Evolutionary conservation across 2,888 invertebrate genomes (phyloP), one percentile per base, ranked within the genome.

Genomic region (Trichogramma evanescens): DNA sequence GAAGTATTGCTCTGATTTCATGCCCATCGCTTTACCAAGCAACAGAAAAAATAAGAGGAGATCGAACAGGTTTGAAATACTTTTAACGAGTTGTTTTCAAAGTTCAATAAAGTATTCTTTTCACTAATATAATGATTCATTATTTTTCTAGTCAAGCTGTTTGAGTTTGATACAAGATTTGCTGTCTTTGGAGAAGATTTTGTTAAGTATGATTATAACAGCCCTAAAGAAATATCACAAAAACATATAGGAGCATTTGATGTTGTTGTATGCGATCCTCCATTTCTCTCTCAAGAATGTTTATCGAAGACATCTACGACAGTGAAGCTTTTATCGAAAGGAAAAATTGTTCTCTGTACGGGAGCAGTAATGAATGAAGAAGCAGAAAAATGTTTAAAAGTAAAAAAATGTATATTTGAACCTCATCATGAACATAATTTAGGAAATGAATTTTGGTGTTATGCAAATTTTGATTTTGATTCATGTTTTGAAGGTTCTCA

Each of bases 251-350:
- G 80, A 38, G 74, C 80, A 51, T 95, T 88, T 75, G 92, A 95
- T 77, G 74, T 97, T 39, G 89, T 97, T 1, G 82, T 98, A 57
- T 93, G 90, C 0, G 97, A 98, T 80, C 97, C 98, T 1, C 98
- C 98, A 0, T 97, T 96, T 78, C 81, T 98, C 3, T 90, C 95
- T 0, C 89, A 93, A 68, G 96, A 96, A 75, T 97, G 97, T 77
- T 82, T 96, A 53, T 83, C 85, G 1, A 95, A 95, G 80, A 89
- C 89, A 0, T 84, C 91, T 0, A 79, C 85, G 61, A 93, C 93
- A 0, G 84, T 95, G 1, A 86, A 86, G 67, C 84, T 85, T 68
- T 75, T 97, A 56, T 78, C 85, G 0, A 90, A 88, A 73, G 82
- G 84, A 7, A 89, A 89, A 74, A 84, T 95, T 41, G 84, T 95